Base-by-base conservation (phyloP, 2,888 invertebrate species). In the Spodoptera picta region DNA sequence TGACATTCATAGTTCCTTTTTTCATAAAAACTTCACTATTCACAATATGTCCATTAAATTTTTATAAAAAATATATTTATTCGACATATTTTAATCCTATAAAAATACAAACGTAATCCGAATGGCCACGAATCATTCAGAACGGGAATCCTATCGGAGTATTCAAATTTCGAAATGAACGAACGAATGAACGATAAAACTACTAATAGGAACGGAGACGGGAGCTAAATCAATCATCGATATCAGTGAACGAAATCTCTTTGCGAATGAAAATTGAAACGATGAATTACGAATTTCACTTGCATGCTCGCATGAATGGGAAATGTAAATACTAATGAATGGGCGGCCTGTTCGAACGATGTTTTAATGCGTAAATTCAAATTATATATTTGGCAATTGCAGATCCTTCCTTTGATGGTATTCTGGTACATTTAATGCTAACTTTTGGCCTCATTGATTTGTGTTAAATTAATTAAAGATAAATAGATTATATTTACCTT, bases 211-310 rank as follows among this genome's bases (percentile, higher is more conserved):
- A 70, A 75, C 59, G 64, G 69, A 67, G 57, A 60, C 50, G 61
- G 57, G 63, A 75, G 71, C 62, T 73, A 77, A 81, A 81, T 81
- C 80, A 81, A 80, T 81, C 82, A 81, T 73, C 60, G 67, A 36
- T 81, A 81, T 81, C 82, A 49, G 48, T 69, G 67, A 77, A 69
- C 65, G 61, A 60, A 73, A 77, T 78, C 77, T 72, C 70, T 68
- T 69, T 68, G 54, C 64, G 65, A 77, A 74, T 76, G 69, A 74
- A 75, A 79, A 75, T 77, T 76, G 66, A 70, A 61, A 57, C 69
- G 69, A 58, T 72, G 66, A 70, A 65, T 73, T 63, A 65, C 51
- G 62, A 49, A 55, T 67, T 69, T 47, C 11, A 46, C 50, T 49
- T 51, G 46, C 52, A 62, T 45, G 53, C 24, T 44, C 42, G 31